Percentiles rank a stretch among this genome's conserved stretches.
phyloP scores from a whole-genome alignment of 2,888 invertebrate species.

The Ectemnius lituratus region DNA sequence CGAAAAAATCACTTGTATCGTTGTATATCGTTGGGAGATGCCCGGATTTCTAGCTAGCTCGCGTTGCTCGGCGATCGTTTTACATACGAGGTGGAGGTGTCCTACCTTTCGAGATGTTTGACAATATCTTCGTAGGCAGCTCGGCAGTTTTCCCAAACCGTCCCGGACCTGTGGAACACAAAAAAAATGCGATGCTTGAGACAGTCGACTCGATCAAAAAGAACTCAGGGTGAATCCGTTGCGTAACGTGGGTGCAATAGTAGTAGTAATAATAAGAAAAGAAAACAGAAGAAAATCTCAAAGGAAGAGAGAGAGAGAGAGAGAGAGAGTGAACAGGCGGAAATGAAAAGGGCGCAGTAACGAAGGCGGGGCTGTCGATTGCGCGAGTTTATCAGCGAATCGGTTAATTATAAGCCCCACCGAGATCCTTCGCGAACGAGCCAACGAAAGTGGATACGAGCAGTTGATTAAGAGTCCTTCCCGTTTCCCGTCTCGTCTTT shows the following conservation, averaged over 20 bases:
- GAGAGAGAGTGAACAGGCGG: background rate
- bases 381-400: slow-evolving; percentile 47
- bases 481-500: slow-evolving; percentile 49
- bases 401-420: slow-evolving; percentile 55
- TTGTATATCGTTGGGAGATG: background rate
- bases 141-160: slow-evolving; percentile 95
- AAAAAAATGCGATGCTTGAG: slow-evolving; percentile 53
- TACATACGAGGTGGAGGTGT: slow-evolving; percentile 44
- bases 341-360: slow-evolving; percentile 7
- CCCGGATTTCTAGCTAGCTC: slow-evolving; percentile 5
- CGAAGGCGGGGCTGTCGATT: background rate
- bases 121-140: slow-evolving; percentile 97
- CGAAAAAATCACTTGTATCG: background rate
- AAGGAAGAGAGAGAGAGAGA: background rate
- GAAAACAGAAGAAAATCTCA: slow-evolving; percentile 27
- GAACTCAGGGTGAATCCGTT: background rate
- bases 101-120: slow-evolving; percentile 96
- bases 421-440: slow-evolving; percentile 19
- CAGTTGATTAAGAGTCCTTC: slow-evolving; percentile 66
- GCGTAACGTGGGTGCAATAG: background rate
- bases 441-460: slow-evolving; percentile 43
- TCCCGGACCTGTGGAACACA: slow-evolving; percentile 72
- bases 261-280: slow-evolving; percentile 22
- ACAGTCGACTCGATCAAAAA: slow-evolving; percentile 7
- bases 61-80: slow-evolving; percentile 4